Base-by-base conservation (phyloP, 2,888 invertebrate species). In the Orgyia antiqua region DNA sequence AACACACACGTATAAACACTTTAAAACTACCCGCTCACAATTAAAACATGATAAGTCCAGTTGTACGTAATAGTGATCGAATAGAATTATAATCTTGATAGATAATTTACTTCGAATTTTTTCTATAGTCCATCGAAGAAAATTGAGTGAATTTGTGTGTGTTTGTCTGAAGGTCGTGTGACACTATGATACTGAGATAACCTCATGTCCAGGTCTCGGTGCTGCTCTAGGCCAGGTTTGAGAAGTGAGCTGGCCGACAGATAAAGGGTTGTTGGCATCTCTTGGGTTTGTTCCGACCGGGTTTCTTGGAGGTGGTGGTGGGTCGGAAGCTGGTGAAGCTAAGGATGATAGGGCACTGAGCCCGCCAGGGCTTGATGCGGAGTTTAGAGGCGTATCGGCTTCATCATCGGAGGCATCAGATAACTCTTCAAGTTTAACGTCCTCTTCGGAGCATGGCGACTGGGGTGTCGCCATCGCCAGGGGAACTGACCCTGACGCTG, bases 211-310 rank as follows among this genome's bases (percentile, higher is more conserved):
- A 27, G 80, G 73, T 25, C 80, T 54, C 12, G 79, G 70, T 6
- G 82, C 68, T 23, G 83, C 66, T 5, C 86, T 64, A 0, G 84
- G 82, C 86, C 86, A 82, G 19, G 70, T 68, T 51, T 93, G 92
- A 53, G 94, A 94, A 39, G 95, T 95, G 52, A 96, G 87, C 80
- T 96, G 95, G 62, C 95, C 95, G 36, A 96, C 95, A 74, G 94
- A 95, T 24, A 96, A 88, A 34, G 96, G 96, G 87, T 96, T 96
- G 87, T 96, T 96, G 48, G 94, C 92, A 84, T 96, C 96, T 55
- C 95, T 92, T 23, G 96, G 96, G 83, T 96, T 96, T 26, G 95
- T 95, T 38, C 96, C 96, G 34, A 96, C 95, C 23, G 96, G 96
- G 74, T 94, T 91, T 45, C 95, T 78, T 19, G 77, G 80, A 33